Evolutionary conservation across 2,113 vertebrate species (phyloP), one percentile per base, ranked within the genome.

Genomic region (Gymnocephalus cernua): DNA sequence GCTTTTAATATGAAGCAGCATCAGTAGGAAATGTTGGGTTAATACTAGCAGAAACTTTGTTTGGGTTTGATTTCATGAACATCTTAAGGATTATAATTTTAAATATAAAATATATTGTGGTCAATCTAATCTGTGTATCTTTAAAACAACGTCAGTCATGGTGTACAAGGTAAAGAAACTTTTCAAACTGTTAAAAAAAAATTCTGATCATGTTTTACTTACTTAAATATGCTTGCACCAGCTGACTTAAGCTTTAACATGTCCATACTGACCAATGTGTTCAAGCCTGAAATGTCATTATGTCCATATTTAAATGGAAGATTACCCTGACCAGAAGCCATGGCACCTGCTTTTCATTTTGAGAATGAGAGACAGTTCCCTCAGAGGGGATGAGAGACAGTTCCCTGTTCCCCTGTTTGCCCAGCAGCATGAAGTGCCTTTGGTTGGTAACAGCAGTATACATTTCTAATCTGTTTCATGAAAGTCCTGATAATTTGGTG

Each of bases 391-490:
- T 25, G 14, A 47, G 25, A 57, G 13, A 58, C 25, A 27, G 25
- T 18, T 80, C 54, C 82, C 66, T n/a, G n/a, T n/a, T n/a, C n/a
- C n/a, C n/a, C n/a, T n/a, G n/a, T n/a, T n/a, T n/a, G 95, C 94
- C 95, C 95, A 94, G 95, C 91, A 95, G 96, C 96, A 95, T 96
- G 95, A 96, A 97, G 98, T 99, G 97, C 98, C 98, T 99, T 98
- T 96, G 95, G 95, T 95, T 94, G 95, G 94, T 95, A 96, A 96
- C 96, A 95, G 95, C 95, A 96, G 95, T 95, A 93, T 95, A 96
- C 95, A 95, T 96, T 70, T 87, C 68, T 70, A 57, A 38, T 82
- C 56, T 58, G 76, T 82, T 69, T 61, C 47, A 70, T 23, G 9
- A 13, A 38, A 74, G 32, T 68, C 64, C 48, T 54, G 59, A 74